These are phyloP conservation scores for Aphelinus certus DNA, from an alignment of 1,140 invertebrate genomes.

Conservation along the genomic window DNA sequence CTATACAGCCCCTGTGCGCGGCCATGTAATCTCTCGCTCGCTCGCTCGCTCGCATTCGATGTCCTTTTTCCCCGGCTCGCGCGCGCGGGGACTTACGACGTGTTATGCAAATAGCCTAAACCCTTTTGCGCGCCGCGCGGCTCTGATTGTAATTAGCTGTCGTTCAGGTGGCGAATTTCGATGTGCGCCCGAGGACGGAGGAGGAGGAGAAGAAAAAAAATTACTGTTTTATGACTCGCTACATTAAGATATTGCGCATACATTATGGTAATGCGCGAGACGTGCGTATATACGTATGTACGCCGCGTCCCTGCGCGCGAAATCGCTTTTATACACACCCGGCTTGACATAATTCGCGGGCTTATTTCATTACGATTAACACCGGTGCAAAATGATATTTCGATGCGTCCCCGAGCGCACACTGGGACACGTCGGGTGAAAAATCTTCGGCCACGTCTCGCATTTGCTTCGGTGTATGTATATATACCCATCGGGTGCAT, in stretches of 20 bases:
- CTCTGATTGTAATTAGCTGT: constrained; percentile 56
- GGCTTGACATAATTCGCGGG: too few species aligned
- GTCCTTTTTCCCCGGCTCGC: constrained; percentile 39
- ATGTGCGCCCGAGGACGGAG: neutral
- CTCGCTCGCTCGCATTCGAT: neutral
- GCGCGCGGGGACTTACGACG: constrained; percentile 45
- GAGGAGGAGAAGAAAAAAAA: neutral
- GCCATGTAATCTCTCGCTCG: neutral
- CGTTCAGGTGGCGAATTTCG: constrained; percentile 25
- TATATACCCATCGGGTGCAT: too few species aligned
- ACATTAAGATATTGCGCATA: constrained; percentile 8
- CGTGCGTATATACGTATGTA: too few species aligned
- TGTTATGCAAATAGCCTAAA: constrained; percentile 61
- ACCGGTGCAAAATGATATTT: too few species aligned
- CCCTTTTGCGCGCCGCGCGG: constrained; percentile 52
- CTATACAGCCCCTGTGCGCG: constrained; percentile 47
- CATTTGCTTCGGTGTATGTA: too few species aligned
- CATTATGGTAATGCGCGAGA: neutral
- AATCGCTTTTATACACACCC: too few species aligned
- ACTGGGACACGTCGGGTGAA: too few species aligned
- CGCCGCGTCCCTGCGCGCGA: too few species aligned
- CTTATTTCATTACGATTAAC: too few species aligned
- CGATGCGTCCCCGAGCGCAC: too few species aligned
- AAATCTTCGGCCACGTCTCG: too few species aligned
- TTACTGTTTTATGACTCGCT: constrained; percentile 18